These are phyloP conservation scores for Aphidius ervi DNA, from an alignment of 1,140 invertebrate genomes.

Conservation along the genomic window DNA sequence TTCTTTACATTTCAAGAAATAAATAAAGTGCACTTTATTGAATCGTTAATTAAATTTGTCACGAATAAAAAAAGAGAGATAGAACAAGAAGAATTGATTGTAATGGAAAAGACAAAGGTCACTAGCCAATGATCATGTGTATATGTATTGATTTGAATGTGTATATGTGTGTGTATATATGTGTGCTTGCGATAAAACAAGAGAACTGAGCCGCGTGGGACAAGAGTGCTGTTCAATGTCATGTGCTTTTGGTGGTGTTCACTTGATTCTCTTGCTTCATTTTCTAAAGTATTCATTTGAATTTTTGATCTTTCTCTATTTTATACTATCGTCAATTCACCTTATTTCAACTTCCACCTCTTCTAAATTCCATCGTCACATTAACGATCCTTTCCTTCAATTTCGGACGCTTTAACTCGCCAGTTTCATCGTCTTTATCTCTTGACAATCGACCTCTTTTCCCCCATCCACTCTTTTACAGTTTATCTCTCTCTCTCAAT, in stretches of 20 bases:
- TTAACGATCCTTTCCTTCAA: conserved; percentile 11
- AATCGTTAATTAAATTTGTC: no score
- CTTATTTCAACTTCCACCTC: conserved; percentile 1
- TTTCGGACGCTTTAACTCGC: conserved; percentile 9
- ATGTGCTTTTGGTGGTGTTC: conserved; percentile 8
- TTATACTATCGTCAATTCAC: neutral
- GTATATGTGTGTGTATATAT: conserved; percentile 20
- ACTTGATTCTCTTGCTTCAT: neutral
- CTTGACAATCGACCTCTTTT: conserved; percentile 17
- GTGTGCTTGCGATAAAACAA: conserved; percentile 4
- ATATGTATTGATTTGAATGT: conserved; percentile 30
- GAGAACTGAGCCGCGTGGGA: conserved; percentile 43
- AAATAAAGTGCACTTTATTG: no score
- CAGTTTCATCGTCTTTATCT: conserved; percentile 15
- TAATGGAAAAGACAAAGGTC: conserved; percentile 4
- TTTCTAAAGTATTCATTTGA: neutral
- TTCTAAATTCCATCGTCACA: conserved; percentile 9
- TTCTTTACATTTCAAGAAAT: no score
- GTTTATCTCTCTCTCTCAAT: no score
- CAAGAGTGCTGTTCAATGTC: conserved; percentile 39
- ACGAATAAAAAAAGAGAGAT: no score
- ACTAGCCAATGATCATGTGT: neutral
- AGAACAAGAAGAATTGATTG: neutral
- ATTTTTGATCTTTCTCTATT: conserved; percentile 3
- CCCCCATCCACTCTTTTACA: neutral